phyloP scores from a whole-genome alignment of 2,888 invertebrate genomes.

The Steinernema hermaphroditum region DNA sequence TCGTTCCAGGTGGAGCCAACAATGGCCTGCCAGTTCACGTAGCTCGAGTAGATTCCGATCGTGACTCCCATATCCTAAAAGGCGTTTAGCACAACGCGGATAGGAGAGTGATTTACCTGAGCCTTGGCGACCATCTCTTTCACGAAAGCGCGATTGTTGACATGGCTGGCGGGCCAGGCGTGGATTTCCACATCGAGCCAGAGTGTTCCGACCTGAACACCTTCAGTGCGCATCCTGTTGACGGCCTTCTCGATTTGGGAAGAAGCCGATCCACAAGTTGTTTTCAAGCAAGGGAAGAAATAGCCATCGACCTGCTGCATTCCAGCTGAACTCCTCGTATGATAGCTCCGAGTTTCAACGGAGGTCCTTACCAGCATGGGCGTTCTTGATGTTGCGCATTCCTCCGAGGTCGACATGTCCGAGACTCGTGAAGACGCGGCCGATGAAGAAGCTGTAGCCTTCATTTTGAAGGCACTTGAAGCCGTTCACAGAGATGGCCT shows the following conservation, averaged over 20 bases:
- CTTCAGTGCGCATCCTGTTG: constrained; percentile 38
- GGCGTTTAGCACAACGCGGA: background rate
- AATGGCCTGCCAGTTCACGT: constrained; percentile 48
- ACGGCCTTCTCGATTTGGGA: constrained; percentile 38
- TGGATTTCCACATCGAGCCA: constrained; percentile 50
- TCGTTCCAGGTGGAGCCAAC: constrained; percentile 48
- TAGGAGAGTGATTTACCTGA: too few relatives aligned
- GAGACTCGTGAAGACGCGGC: constrained; percentile 44
- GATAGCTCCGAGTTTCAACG: background rate
- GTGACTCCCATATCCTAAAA: constrained; percentile 31
- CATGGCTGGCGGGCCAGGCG: constrained; percentile 46
- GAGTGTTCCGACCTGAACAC: constrained; percentile 40
- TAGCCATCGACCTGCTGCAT: constrained; percentile 46
- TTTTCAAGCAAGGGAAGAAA: constrained; percentile 45
- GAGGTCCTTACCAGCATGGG: constrained; percentile 38
- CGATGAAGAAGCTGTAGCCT: constrained; percentile 46
- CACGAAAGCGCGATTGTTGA: constrained; percentile 46
- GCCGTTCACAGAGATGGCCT: constrained; percentile 40
- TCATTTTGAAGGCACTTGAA: constrained; percentile 44
- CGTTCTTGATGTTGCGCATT: constrained; percentile 49
- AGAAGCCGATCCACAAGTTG: constrained; percentile 38
- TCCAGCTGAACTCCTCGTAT: constrained; percentile 36
- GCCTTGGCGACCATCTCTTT: constrained; percentile 40
- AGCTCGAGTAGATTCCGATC: constrained; percentile 49
- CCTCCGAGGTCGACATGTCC: constrained; percentile 46